Conservation (phyloP, 2,888 invertebrate species). For the Stenichneumon culpator region DNA sequence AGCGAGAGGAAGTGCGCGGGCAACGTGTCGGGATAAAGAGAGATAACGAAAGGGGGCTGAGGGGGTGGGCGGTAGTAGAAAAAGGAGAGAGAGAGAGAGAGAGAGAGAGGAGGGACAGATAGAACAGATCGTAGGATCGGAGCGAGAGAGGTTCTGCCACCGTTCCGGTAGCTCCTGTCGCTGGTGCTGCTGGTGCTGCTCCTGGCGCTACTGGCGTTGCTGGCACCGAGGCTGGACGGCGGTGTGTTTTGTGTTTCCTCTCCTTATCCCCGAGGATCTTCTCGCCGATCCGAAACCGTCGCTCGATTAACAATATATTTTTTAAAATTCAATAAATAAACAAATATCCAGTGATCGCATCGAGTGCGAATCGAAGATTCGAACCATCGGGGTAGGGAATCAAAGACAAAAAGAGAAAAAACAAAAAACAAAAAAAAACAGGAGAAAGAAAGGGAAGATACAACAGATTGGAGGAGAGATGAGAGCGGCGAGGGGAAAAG, state of each 20-base stretch:
- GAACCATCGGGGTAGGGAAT: background rate
- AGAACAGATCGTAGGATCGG: slow-evolving; percentile 35
- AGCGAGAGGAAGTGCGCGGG: slow-evolving; percentile 64
- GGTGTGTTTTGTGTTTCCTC: slow-evolving; percentile 45
- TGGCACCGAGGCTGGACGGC: slow-evolving; percentile 37
- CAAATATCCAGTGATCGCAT: background rate
- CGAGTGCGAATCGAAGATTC: background rate
- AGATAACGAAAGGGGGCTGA: slow-evolving; percentile 53
- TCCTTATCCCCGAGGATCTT: slow-evolving; percentile 32
- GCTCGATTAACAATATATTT: background rate
- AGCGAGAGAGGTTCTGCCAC: slow-evolving; percentile 51
- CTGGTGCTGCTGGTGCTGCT: slow-evolving; percentile 46
- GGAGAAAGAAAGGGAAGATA: background rate
- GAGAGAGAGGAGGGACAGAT: slow-evolving; percentile 47
- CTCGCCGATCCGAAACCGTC: background rate
- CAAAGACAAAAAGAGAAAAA: background rate
- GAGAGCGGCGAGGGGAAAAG: background rate
- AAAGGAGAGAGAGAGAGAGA: slow-evolving; percentile 55
- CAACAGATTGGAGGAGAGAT: background rate
- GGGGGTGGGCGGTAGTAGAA: slow-evolving; percentile 55
- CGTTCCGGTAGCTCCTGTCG: slow-evolving; percentile 55
- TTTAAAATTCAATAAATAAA: background rate
- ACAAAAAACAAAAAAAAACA: background rate
- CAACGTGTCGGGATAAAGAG: slow-evolving; percentile 63
- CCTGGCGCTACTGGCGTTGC: slow-evolving; percentile 52